Evolutionary conservation across 2,113 vertebrate genomes (phyloP).

Genomic region (Lampris incognitus): DNA sequence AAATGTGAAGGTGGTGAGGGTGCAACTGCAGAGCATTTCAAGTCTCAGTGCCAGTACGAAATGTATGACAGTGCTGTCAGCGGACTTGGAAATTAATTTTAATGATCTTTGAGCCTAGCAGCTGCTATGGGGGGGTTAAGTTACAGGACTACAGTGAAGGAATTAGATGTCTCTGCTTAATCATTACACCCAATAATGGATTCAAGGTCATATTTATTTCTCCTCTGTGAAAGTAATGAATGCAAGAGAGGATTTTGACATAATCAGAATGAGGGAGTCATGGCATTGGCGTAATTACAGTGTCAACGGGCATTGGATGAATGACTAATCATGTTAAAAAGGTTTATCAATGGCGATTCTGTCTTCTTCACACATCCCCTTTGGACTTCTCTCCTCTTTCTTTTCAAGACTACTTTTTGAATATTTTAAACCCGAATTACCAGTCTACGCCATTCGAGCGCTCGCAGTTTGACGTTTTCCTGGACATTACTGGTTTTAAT

Average conservation of each 20-base stretch:
- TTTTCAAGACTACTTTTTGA: too few relatives aligned
- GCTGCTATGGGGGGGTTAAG: constrained; percentile 40
- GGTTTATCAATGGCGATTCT: neutral
- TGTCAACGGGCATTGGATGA: neutral
- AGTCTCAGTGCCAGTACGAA: too few relatives aligned
- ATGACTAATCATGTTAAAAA: constrained; percentile 24
- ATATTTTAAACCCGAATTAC: too few relatives aligned
- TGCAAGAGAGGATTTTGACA: neutral
- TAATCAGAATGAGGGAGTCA: constrained; percentile 19
- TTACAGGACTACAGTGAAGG: constrained; percentile 19
- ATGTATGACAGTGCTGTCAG: neutral
- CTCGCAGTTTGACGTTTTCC: too few relatives aligned
- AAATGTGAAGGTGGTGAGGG: too few relatives aligned
- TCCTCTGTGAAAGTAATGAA: constrained; percentile 21
- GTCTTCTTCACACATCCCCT: too few relatives aligned
- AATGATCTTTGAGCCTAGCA: constrained; percentile 60
- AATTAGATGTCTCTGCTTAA: constrained; percentile 33
- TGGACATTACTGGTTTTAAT: too few relatives aligned
- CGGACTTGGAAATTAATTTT: constrained; percentile 44
- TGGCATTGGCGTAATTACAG: constrained; percentile 28
- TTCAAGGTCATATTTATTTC: constrained; percentile 16
- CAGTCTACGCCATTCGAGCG: too few relatives aligned
- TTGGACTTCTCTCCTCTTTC: too few relatives aligned
- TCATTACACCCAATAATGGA: constrained; percentile 34
- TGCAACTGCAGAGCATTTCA: too few relatives aligned